Percentiles rank a stretch among this genome's conserved stretches.
These are phyloP conservation scores for Drosophila subobscura DNA, from an alignment of 1,140 invertebrate species.

Conservation along the genomic window DNA sequence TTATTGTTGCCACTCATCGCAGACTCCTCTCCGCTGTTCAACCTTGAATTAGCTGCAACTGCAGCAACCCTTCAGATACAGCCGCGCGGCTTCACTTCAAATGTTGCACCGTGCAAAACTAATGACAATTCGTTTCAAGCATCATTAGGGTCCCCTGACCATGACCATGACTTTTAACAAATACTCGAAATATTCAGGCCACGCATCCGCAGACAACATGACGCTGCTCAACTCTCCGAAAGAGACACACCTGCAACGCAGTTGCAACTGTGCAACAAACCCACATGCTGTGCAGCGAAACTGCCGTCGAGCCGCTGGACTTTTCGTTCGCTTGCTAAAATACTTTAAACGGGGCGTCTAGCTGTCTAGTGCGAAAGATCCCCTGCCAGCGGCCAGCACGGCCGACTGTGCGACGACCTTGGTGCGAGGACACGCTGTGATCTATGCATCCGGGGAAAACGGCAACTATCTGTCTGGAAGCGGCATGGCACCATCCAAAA, in stretches of 20 bases:
- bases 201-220: conserved; percentile 61
- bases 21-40: conserved; percentile 13
- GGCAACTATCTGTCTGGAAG: conserved; percentile 18
- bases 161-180: conserved; percentile 72
- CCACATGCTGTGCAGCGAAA: conserved; percentile 56
- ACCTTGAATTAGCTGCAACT: conserved; percentile 35
- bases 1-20: conserved; percentile 25
- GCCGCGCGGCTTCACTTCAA: conserved; percentile 12
- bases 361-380: conserved; percentile 49
- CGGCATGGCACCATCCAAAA: neutral
- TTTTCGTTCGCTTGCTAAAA: neutral
- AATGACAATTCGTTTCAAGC: conserved; percentile 71
- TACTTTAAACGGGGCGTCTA: conserved; percentile 60
- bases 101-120: conserved; percentile 64
- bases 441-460: conserved; percentile 1
- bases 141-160: conserved; percentile 64
- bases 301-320: conserved; percentile 17
- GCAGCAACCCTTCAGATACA: conserved; percentile 56
- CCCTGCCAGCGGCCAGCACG: conserved; percentile 10
- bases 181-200: conserved; percentile 9
- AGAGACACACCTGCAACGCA: conserved; percentile 60
- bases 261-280: conserved; percentile 24
- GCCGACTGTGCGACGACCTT: conserved; percentile 55
- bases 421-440: conserved; percentile 30
- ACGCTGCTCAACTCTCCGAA: conserved; percentile 53